Evolutionary conservation across 2,113 vertebrate genomes (phyloP), one percentile per base, ranked within the genome.

Genomic region (Microtus richardsoni): DNA sequence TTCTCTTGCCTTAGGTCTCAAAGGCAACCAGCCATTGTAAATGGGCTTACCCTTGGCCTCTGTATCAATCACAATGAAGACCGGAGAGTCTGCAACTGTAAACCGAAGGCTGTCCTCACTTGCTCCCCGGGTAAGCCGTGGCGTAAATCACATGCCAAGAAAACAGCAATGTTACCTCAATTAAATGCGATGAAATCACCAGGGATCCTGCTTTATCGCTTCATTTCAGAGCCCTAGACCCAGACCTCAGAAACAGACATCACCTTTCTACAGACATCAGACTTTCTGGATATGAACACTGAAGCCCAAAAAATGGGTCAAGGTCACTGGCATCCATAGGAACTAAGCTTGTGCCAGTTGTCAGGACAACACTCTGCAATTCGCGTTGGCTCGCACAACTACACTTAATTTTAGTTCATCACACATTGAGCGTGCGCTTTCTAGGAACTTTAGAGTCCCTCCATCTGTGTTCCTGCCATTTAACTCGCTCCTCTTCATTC

Each of bases 341-440:
- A 64, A 71, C 74, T 36, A 70, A 52, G 88, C 93, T 36, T 3
- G 19, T 2, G 1, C 70, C 8, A 0, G 30, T 0, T 6, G 52
- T 85, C 58, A 19, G 89, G 86, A 68, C 54, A 21, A 52, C 78
- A 30, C 91, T 75, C 89, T 22, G 26, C 89, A 16, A 47, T 86
- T 66, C 74, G 44, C 62, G 0, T 90, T 11, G 96, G 96, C 96
- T 88, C 6, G 64, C 93, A 62, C 96, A 87, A 89, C 78, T 19
- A 0, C 94, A 73, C 97, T 98, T 98, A 97, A 98, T 98, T 98
- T 98, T 96, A 90, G 97, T 96, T 98, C 97, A 94, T 97, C 97
- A 97, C 96, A 96, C 96, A 97, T 39, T 11, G 77, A 64, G 96
- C 94, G 84, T 92, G 91, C 33, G 97, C 98, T 98, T 98, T 97